These are phyloP conservation scores for Bagarius yarrelli DNA, from an alignment of 2,113 vertebrate species.

Conservation along the genomic window DNA sequence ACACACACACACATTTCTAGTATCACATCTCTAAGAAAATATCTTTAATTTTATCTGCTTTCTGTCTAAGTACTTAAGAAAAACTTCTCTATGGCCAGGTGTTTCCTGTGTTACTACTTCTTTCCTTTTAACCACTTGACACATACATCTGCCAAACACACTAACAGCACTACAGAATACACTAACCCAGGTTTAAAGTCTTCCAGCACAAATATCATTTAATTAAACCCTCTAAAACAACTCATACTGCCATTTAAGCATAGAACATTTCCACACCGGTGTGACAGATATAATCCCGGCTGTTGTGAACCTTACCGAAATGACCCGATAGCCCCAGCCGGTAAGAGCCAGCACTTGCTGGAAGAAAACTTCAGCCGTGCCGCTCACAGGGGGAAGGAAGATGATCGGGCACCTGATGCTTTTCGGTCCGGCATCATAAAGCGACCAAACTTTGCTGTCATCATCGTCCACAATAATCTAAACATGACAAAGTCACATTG, in stretches of 20 bases:
- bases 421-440: slow-evolving; percentile 93
- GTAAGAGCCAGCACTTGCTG: slow-evolving; percentile 92
- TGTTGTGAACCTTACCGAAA: slow-evolving; percentile 81
- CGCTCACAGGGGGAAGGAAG: slow-evolving; percentile 93
- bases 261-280: background rate
- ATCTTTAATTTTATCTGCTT: background rate
- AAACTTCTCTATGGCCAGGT: background rate
- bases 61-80: background rate
- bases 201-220: background rate
- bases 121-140: slow-evolving; percentile 4
- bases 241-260: background rate
- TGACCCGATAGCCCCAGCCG: slow-evolving; percentile 95
- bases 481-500: slow-evolving; percentile 35
- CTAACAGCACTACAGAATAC: background rate
- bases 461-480: slow-evolving; percentile 98
- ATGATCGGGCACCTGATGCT: slow-evolving; percentile 94
- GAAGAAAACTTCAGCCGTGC: slow-evolving; percentile 96
- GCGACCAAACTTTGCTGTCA: slow-evolving; percentile 96
- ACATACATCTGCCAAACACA: background rate
- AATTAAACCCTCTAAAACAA: background rate
- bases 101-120: slow-evolving; percentile 30
- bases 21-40: background rate
- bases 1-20: no score
- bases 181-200: background rate
- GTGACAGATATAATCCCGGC: background rate